Base-by-base conservation (phyloP, 2,113 vertebrate species). In the Reinhardtius hippoglossoides region DNA sequence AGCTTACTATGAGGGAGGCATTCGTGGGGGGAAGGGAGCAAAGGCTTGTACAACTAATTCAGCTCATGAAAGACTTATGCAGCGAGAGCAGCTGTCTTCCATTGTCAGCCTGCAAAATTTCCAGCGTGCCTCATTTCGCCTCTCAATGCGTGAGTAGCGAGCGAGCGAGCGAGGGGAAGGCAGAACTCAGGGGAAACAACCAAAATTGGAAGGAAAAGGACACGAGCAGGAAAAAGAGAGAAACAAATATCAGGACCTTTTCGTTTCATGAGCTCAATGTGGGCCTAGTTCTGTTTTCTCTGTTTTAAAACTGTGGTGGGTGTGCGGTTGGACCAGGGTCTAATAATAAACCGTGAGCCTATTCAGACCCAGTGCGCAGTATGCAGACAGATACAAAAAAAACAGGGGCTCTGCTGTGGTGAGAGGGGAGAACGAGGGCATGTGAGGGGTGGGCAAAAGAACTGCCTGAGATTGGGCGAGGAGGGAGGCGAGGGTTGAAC, bases 41-140 rank as follows among this genome's bases (percentile, higher is more conserved):
- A 60, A 83, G 87, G 90, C 92, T 93, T 76, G 88, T 91, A 71
- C 89, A 84, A 90, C 92, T 92, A 94, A 94, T 94, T 94, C 94
- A 92, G 90, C 93, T 93, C 92, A 92, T 94, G 93, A 94, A 94
- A 94, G 94, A 91, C 89, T 93, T 83, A 86, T 86, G 91, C 81
- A 90, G 92, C 81, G 70, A 86, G 91, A 93, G 90, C 94, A 95
- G 94, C 94, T 95, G 94, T 94, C 94, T 93, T 85, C 92, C 88
- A 94, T 95, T 95, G 94, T 95, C 88, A 89, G 94, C 82, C 89
- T 89, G 91, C 88, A 88, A 73, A 31, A 93, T 94, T 94, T 94
- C 89, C 92, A 94, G 82, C 83, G 90, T 88, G 92, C 92, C 91
- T 93, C 93, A 87, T 94, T 95, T 94, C 81, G 89, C 86, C 89